Evolutionary conservation across 53 echinoderm and acorn worm genomes (phyloP).

Genomic region (Echinarachnius parma): DNA sequence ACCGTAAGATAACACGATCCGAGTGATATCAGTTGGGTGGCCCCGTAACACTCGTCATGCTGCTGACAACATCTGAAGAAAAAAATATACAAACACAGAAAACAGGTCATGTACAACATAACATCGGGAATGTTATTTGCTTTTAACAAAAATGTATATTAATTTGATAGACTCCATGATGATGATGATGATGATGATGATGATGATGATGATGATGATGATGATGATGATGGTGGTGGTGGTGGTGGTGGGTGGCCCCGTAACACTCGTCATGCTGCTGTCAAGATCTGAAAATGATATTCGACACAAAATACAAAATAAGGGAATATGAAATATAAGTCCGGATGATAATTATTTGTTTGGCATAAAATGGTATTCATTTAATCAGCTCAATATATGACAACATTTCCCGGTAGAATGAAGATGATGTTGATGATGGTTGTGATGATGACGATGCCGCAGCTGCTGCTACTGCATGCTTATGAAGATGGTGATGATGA

Average conservation of each 20-base stretch:
- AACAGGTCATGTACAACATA: too few relatives aligned
- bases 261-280: too few relatives aligned
- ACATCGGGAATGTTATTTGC: too few relatives aligned
- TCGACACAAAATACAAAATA: too few relatives aligned
- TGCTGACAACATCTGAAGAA: not conserved
- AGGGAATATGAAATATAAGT: too few relatives aligned
- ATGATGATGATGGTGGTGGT: not conserved
- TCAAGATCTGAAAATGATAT: too few relatives aligned
- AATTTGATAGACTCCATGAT: not conserved
- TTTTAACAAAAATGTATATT: too few relatives aligned
- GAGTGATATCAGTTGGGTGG: not conserved
- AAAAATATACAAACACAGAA: too few relatives aligned
- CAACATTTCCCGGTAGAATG: too few relatives aligned
- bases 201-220: not conserved
- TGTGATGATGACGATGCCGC: not conserved
- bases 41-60: constrained; percentile 12
- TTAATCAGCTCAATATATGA: too few relatives aligned
- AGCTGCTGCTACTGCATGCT: not conserved
- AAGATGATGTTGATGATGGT: not conserved
- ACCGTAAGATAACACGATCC: not conserved
- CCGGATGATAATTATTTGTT: too few relatives aligned
- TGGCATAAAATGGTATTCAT: too few relatives aligned
- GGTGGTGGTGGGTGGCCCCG: not conserved
- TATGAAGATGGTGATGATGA: not conserved
- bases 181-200: not conserved